Conservation (phyloP, 2,113 vertebrate species). For the Sminthopsis crassicaudata region DNA sequence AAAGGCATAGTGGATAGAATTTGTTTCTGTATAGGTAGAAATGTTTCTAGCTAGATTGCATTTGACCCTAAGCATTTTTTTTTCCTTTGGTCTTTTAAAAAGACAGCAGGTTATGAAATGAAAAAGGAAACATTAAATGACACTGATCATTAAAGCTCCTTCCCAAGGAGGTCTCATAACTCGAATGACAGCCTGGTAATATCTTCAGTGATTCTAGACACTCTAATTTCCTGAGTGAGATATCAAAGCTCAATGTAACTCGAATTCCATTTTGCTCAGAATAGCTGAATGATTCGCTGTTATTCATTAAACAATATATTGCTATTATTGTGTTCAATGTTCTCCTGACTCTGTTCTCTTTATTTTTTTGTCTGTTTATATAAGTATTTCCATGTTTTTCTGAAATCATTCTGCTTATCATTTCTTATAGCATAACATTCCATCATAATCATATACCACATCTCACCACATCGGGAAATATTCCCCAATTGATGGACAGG, state of each 20-base stretch:
- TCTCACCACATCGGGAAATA: too few species aligned
- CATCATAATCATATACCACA: too few species aligned
- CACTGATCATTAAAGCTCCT: not conserved
- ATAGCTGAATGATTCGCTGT: too few species aligned
- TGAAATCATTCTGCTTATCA: too few species aligned
- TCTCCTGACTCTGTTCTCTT: too few species aligned
- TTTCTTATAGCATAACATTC: too few species aligned
- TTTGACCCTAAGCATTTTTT: not conserved
- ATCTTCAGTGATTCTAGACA: not conserved
- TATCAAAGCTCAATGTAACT: not conserved
- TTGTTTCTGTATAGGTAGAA: not conserved
- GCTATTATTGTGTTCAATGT: too few species aligned
- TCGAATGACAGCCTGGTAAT: not conserved
- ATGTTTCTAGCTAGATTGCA: not conserved
- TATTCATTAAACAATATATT: too few species aligned
- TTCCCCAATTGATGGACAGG: too few species aligned
- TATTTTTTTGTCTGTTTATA: too few species aligned
- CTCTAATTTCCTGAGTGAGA: not conserved
- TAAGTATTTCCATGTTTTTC: too few species aligned
- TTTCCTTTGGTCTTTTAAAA: not conserved
- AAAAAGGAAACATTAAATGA: not conserved
- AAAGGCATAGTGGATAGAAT: not conserved
- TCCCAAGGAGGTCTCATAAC: not conserved
- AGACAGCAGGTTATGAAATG: not conserved
- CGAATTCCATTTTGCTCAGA: not conserved